phyloP scores from a whole-genome alignment of 2,113 vertebrate species.

The Sporophila hypoxantha region DNA sequence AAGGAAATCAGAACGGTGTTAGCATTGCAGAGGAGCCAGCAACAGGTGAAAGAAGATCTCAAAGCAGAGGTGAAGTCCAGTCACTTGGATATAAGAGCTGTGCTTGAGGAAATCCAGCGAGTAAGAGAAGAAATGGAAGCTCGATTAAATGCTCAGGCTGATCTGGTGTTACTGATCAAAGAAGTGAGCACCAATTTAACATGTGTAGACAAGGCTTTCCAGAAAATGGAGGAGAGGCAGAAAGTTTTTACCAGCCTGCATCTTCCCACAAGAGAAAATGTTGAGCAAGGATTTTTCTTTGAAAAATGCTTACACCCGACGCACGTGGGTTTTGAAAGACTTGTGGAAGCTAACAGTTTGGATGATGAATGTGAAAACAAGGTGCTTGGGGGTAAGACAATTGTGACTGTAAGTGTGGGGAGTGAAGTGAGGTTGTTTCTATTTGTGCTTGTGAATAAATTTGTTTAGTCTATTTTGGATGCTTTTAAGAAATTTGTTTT shows the following conservation, averaged over 20 bases:
- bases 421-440: background rate
- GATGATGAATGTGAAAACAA: slow-evolving; percentile 37
- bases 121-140: slow-evolving; percentile 60
- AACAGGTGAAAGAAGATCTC: slow-evolving; percentile 57
- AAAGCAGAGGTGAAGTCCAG: slow-evolving; percentile 39
- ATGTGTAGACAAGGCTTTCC: slow-evolving; percentile 52
- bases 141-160: slow-evolving; percentile 48
- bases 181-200: slow-evolving; percentile 57
- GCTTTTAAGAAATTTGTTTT: background rate
- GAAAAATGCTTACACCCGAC: slow-evolving; percentile 16
- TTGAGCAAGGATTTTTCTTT: slow-evolving; percentile 30
- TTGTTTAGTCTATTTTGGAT: background rate
- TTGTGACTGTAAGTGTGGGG: background rate
- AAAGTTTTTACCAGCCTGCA: slow-evolving; percentile 17
- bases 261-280: background rate
- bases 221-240: slow-evolving; percentile 38
- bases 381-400: slow-evolving; percentile 57
- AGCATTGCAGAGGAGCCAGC: slow-evolving; percentile 48
- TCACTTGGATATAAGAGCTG: slow-evolving; percentile 52
- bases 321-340: background rate
- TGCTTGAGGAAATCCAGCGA: slow-evolving; percentile 54
- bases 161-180: slow-evolving; percentile 56
- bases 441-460: background rate
- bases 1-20: slow-evolving; percentile 29
- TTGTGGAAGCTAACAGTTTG: slow-evolving; percentile 20